Evolutionary conservation across 2,888 invertebrate species (phyloP).

Genomic region (Drosophila demipolita): DNA sequence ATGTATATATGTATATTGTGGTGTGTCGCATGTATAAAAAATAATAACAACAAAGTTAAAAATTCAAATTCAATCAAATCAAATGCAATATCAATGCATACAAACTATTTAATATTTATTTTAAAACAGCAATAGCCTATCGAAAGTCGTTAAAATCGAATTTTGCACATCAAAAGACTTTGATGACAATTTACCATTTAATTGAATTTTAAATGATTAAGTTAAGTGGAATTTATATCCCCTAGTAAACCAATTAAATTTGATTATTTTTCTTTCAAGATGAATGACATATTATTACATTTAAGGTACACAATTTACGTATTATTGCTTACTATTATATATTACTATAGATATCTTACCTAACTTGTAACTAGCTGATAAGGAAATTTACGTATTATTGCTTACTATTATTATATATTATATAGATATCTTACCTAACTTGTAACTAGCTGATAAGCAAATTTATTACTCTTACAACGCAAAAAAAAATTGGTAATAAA

Average conservation of each 20-base stretch:
- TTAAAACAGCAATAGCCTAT: neutral
- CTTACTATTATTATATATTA: neutral
- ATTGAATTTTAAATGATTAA: neutral
- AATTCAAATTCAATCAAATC: neutral
- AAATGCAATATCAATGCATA: neutral
- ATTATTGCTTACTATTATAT: neutral
- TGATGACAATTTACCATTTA: neutral
- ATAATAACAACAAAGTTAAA: neutral
- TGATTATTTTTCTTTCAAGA: neutral
- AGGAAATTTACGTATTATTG: conserved; percentile 1
- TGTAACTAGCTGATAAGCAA: neutral
- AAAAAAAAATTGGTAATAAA: conserved; percentile 37
- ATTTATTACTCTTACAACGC: conserved; percentile 8
- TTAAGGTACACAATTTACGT: neutral
- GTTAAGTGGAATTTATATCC: neutral
- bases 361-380: neutral
- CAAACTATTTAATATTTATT: neutral
- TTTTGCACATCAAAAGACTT: neutral
- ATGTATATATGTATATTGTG: neutral
- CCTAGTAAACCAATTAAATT: neutral
- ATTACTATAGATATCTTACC: neutral
- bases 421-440: neutral
- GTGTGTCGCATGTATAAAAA: conserved; percentile 2
- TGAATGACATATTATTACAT: neutral
- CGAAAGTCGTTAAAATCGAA: neutral